A percentile compares a stretch with the other conserved stretches of the same genome.
Conservation (phyloP, 2,797 vertebrate species). For the Coendou prehensilis region DNA sequence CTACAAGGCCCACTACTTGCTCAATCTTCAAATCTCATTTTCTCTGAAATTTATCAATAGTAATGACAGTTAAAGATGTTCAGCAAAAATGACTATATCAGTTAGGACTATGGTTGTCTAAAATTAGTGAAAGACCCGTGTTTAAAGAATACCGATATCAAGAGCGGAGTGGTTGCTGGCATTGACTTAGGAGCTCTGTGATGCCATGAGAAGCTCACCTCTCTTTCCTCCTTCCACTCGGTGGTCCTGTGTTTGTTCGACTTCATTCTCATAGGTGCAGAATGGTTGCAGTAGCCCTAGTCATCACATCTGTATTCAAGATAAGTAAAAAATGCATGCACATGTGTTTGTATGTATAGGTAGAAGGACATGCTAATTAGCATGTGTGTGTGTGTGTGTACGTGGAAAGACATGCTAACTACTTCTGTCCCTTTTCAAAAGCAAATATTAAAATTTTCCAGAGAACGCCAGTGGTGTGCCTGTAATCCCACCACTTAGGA, state of each 20-base stretch:
- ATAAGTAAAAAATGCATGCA: not conserved
- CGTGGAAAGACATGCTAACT: not conserved
- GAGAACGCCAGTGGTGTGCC: not conserved
- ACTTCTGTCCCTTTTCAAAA: not conserved
- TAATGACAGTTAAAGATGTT: constrained; percentile 32
- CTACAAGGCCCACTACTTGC: not conserved
- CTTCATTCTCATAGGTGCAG: not conserved
- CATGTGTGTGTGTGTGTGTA: not conserved
- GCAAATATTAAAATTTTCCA: not conserved
- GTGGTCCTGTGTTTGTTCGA: not conserved
- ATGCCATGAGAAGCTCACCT: not conserved
- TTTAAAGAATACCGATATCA: not conserved
- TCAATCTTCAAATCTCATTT: constrained; percentile 42
- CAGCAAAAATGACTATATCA: not conserved
- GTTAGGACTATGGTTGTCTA: not conserved
- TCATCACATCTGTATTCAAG: not conserved
- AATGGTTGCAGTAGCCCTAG: not conserved
- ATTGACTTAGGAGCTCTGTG: not conserved
- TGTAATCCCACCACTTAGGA: not conserved
- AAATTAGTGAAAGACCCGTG: not conserved
- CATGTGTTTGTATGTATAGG: not conserved
- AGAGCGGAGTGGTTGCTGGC: not conserved
- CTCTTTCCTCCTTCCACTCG: not conserved
- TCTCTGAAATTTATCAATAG: constrained; percentile 27
- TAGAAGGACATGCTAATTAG: not conserved